These are phyloP conservation scores for Eptatretus burgeri DNA, from an alignment of 2,113 vertebrate species.

Conservation along the genomic window DNA sequence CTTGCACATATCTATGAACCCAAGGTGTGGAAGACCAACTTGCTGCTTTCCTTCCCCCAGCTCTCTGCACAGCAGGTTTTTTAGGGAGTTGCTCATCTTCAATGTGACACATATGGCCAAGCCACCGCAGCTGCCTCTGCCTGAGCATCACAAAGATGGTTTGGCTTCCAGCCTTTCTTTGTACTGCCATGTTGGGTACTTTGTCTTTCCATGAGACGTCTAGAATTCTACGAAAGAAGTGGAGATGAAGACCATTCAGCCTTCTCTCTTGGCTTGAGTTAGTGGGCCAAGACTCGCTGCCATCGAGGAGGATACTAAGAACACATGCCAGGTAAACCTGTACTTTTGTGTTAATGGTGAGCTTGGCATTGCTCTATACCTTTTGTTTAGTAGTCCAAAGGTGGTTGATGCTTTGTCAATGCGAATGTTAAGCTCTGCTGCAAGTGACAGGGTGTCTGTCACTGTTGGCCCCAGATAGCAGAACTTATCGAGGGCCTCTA, in stretches of 20 bases:
- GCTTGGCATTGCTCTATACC: background rate
- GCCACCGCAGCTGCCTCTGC: background rate
- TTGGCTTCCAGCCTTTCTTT: background rate
- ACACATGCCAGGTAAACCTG: background rate
- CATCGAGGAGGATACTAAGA: background rate
- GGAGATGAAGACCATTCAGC: background rate
- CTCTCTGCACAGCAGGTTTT: background rate
- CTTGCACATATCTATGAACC: background rate
- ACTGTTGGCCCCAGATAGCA: background rate
- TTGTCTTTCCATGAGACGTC: background rate
- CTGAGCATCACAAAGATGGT: background rate
- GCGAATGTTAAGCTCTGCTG: background rate
- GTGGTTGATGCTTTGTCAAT: background rate
- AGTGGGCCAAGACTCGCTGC: background rate
- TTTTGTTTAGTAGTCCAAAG: background rate
- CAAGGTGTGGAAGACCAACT: background rate
- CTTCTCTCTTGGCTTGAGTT: background rate
- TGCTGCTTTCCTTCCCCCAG: background rate
- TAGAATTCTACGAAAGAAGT: background rate
- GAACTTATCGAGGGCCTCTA: background rate
- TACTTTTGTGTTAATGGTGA: background rate
- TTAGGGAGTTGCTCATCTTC: background rate
- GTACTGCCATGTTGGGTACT: background rate
- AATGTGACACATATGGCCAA: background rate
- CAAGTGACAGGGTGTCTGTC: background rate